Evolutionary conservation across 1,140 invertebrate genomes (phyloP), one percentile per base, ranked within the genome.

Genomic region (Batillaria attramentaria): DNA sequence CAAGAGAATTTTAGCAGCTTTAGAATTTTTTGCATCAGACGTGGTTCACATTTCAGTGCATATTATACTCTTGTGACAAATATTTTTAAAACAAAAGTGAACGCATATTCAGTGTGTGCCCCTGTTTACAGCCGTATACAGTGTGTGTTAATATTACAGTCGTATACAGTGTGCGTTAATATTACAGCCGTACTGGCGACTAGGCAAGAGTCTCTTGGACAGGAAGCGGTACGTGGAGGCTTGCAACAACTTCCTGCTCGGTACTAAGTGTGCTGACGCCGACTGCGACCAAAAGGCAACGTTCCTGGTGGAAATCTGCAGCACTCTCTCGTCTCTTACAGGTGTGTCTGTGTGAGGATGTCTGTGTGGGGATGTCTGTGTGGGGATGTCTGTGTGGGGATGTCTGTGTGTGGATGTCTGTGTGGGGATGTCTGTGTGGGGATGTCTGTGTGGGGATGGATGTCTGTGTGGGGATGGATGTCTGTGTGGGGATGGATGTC

Each of bases 121-220:
- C 50, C 18, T 18, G 50, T 54, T n/a, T 54, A 54, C 18, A 54
- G 18, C n/a, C 2, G 18, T 54, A n/a, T 13, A n/a, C 24, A 24
- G 37, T 70, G 35, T 70, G 18, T 70, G n/a, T 35, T n/a, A 5
- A 16, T 42, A 3, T 3, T 28, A 62, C 13, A 1, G 3, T n/a
- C 18, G n/a, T 37, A n/a, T 18, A 72, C 20, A 72, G 31, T 42
- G 24, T 37, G 37, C n/a, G 31, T 43, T 37, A 31, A 31, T 69
- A n/a, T 72, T 28, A 18, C 35, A 75, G 73, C 73, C 73, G 37
- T 75, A 42, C 73, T 75, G 73, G 73, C 73, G 57, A 16, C 54
- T 75, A 35, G 73, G 73, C 33, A 75, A 75, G 28, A 60, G 54
- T 24, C 57, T 75, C 46, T 42, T 75, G 37, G 73, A 75, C 31